Evolutionary conservation across 2,888 invertebrate genomes (phyloP).

Genomic region (Imbricaverruca yamaguchii): DNA sequence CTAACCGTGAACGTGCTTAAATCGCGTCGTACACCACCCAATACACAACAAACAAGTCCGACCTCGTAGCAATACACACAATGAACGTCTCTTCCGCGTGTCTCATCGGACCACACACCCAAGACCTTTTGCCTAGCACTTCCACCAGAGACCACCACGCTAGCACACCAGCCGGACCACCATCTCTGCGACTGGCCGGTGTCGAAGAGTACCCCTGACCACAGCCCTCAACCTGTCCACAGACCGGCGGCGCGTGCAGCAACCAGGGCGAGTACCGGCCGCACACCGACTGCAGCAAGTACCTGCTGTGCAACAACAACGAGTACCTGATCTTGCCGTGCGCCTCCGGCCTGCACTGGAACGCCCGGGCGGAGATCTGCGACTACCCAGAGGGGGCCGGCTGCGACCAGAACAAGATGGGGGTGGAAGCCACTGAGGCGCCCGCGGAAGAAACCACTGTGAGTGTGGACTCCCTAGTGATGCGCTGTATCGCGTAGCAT

Average conservation of each 20-base stretch:
- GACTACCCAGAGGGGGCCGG: background rate
- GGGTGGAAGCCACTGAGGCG: background rate
- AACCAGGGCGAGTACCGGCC: constrained; percentile 25
- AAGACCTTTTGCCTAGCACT: no score
- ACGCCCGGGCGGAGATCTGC: constrained; percentile 35
- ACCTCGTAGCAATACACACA: no score
- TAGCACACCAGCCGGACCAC: no score
- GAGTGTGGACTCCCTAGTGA: background rate
- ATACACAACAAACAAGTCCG: no score
- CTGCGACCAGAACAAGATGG: background rate
- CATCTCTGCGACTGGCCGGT: no score
- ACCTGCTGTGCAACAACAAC: constrained; percentile 20
- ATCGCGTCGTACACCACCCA: no score
- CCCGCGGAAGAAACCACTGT: background rate
- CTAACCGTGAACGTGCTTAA: no score
- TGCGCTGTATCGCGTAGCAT: no score
- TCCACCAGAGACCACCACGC: no score
- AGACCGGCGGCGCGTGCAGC: constrained; percentile 15
- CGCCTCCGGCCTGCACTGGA: constrained; percentile 68
- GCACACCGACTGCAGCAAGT: constrained; percentile 24
- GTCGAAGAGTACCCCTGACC: no score
- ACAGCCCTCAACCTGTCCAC: background rate
- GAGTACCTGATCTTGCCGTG: constrained; percentile 45
- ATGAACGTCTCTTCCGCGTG: no score
- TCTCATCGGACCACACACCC: no score